Evolutionary conservation across 2,797 vertebrate species (phyloP).

Genomic region (Antrozous pallidus): DNA sequence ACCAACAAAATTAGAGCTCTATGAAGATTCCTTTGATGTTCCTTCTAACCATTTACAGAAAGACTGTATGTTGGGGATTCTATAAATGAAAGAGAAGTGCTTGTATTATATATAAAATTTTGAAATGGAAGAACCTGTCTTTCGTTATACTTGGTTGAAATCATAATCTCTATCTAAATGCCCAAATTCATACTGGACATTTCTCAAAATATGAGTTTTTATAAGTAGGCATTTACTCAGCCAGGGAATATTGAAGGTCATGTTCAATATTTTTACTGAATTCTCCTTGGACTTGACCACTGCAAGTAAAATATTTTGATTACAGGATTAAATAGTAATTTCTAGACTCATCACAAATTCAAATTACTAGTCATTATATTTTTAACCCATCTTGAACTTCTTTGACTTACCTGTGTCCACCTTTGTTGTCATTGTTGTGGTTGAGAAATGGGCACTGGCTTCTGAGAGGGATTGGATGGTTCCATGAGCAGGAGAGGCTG

Average conservation of each 20-base stretch:
- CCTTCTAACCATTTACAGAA: not conserved
- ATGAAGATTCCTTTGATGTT: not conserved
- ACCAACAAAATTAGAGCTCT: not conserved
- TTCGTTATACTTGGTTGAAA: not conserved
- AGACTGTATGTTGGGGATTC: not conserved
- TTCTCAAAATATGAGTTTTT: not conserved
- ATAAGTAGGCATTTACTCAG: not conserved
- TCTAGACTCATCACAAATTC: not conserved
- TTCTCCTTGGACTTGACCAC: not conserved
- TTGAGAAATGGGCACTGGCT: not conserved
- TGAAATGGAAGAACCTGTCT: not conserved
- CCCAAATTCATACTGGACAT: not conserved
- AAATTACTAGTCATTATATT: not conserved
- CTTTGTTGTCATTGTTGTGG: fast-evolving
- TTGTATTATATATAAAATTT: too few relatives aligned
- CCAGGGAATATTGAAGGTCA: not conserved
- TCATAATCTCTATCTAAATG: not conserved
- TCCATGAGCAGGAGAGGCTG: not conserved
- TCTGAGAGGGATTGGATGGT: not conserved
- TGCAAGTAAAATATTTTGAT: not conserved
- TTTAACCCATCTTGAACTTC: not conserved
- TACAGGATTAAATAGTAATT: not conserved
- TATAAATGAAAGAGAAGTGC: not conserved
- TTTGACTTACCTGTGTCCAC: not conserved
- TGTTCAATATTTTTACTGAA: not conserved